These are phyloP conservation scores for Meloidogyne floridensis DNA, from an alignment of 1,140 invertebrate species.

Conservation along the genomic window DNA sequence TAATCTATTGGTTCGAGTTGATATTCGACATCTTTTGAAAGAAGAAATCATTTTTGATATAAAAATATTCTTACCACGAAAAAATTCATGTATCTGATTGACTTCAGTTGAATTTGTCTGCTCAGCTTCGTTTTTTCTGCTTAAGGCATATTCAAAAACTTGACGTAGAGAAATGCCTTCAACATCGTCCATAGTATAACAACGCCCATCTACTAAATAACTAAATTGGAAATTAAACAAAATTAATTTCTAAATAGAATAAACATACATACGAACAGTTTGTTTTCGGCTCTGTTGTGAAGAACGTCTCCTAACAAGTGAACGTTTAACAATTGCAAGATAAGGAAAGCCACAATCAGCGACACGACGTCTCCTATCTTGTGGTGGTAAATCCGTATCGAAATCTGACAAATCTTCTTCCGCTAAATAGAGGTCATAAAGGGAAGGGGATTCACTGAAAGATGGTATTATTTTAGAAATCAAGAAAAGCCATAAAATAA, in stretches of 20 bases:
- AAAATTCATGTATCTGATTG: neutral
- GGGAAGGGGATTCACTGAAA: slow-evolving; percentile 22
- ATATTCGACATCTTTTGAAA: slow-evolving; percentile 7
- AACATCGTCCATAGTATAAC: slow-evolving; percentile 15
- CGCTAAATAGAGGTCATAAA: slow-evolving; percentile 24
- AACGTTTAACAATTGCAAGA: slow-evolving; percentile 19
- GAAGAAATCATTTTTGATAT: neutral
- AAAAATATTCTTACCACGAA: neutral
- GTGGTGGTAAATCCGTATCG: slow-evolving; percentile 23
- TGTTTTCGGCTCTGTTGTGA: neutral
- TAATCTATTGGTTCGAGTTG: slow-evolving; percentile 5
- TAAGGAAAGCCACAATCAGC: slow-evolving; percentile 24
- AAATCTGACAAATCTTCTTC: slow-evolving; percentile 24
- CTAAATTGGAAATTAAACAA: neutral
- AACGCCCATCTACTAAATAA: slow-evolving; percentile 23
- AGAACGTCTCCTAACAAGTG: neutral
- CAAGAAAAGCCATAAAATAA: neutral
- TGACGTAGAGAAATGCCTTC: slow-evolving; percentile 16
- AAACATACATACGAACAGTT: neutral
- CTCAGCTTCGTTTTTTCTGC: slow-evolving; percentile 1
- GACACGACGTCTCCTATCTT: slow-evolving; percentile 19
- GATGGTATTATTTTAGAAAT: neutral
- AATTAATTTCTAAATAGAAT: too few relatives aligned
- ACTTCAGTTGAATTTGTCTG: neutral
- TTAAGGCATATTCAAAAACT: slow-evolving; percentile 23